These are phyloP conservation scores for Eurois occulta DNA, from an alignment of 2,888 invertebrate species.

Conservation along the genomic window DNA sequence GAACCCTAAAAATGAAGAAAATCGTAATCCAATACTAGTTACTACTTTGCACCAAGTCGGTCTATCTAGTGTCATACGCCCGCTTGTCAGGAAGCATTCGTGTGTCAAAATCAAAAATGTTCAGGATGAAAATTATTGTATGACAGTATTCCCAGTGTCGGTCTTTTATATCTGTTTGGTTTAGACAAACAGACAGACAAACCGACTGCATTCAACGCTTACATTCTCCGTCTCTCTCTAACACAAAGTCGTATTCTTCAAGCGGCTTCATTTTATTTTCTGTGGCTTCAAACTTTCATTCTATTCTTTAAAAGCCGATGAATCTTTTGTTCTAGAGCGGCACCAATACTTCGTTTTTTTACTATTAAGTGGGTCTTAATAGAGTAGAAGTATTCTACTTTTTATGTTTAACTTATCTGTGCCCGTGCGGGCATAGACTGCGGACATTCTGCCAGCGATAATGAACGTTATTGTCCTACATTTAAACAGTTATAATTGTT, in stretches of 20 bases:
- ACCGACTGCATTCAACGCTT: background rate
- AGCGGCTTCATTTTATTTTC: conserved; percentile 45
- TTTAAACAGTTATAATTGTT: no score
- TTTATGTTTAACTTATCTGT: background rate
- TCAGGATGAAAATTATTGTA: no score
- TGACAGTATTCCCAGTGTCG: background rate
- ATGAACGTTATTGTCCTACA: no score
- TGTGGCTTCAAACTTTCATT: conserved; percentile 41
- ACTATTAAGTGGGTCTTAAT: conserved; percentile 4
- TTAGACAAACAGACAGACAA: background rate
- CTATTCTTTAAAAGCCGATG: conserved; percentile 16
- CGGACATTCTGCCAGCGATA: no score
- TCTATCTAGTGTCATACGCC: no score
- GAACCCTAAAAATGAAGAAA: no score
- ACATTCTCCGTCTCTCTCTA: conserved; percentile 9
- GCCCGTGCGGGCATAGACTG: no score
- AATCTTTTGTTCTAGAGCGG: conserved; percentile 41
- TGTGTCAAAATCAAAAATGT: no score
- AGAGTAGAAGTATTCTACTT: conserved; percentile 3
- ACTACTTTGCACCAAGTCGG: no score
- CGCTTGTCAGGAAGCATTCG: no score
- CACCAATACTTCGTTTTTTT: conserved; percentile 24
- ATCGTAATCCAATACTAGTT: no score
- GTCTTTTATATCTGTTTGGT: background rate
- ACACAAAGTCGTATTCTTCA: conserved; percentile 11